A percentile compares a stretch with the other conserved stretches of the same genome.
Evolutionary conservation across 2,797 vertebrate species (phyloP).

Genomic region (Octomys mimax): DNA sequence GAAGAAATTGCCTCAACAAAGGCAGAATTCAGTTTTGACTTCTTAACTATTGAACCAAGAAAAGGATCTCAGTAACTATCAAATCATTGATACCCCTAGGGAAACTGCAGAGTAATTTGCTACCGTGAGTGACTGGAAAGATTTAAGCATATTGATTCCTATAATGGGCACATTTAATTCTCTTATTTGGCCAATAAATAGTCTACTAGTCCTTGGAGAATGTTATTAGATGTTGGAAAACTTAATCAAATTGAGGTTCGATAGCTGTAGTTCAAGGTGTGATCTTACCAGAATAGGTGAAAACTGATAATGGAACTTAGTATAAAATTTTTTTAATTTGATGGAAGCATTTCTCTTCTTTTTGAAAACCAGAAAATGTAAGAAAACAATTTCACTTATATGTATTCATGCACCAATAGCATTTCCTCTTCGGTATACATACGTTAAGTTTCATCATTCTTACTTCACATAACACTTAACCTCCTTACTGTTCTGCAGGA

Average conservation of each 20-base stretch:
- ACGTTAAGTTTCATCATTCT: not conserved
- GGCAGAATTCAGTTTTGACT: not conserved
- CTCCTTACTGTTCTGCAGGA: not conserved
- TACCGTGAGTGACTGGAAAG: not conserved
- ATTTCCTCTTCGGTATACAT: not conserved
- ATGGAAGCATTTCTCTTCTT: not conserved
- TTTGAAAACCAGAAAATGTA: not conserved
- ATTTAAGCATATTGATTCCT: constrained; percentile 23
- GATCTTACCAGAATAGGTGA: not conserved
- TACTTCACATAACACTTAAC: not conserved
- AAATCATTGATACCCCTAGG: not conserved
- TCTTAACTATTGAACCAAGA: not conserved
- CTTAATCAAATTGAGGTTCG: not conserved
- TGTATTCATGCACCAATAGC: not conserved
- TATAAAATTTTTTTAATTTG: not conserved
- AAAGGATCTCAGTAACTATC: not conserved
- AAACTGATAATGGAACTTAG: not conserved
- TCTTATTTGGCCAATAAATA: constrained; percentile 12
- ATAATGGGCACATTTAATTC: constrained; percentile 12
- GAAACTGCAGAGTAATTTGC: not conserved
- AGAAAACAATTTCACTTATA: not conserved
- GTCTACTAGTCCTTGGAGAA: not conserved
- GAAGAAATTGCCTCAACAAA: not conserved
- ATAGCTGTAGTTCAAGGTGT: not conserved
- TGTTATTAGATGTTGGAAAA: not conserved